Conservation (phyloP, 2,888 invertebrate genomes). For the Stenodera caucasica region DNA sequence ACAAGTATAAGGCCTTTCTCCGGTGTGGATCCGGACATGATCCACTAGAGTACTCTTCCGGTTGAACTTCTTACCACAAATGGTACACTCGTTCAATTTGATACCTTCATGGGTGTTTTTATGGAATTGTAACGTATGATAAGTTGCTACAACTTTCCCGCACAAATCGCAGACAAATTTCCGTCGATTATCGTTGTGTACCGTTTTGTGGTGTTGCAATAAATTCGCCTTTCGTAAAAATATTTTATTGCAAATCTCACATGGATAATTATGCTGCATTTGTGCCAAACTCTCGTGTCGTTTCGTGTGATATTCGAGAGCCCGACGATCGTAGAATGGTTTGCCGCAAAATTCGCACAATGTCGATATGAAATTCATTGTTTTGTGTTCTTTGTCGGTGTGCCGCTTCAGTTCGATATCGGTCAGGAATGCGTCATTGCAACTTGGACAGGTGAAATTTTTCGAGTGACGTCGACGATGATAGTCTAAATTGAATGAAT, state of each 20-base stretch:
- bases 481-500: neutral
- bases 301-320: neutral
- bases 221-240: neutral
- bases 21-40: constrained; percentile 38
- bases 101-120: constrained; percentile 11
- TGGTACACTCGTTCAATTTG: constrained; percentile 8
- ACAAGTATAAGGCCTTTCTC: constrained; percentile 46
- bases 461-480: neutral
- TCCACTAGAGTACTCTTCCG: constrained; percentile 16
- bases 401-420: neutral
- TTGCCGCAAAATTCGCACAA: neutral
- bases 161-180: constrained; percentile 15
- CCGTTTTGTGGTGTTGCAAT: constrained; percentile 34
- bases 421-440: neutral
- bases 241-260: neutral
- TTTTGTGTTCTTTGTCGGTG: neutral
- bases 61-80: constrained; percentile 1
- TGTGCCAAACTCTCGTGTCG: neutral
- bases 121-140: constrained; percentile 13
- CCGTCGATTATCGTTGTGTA: constrained; percentile 28
- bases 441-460: neutral
- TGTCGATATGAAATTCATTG: neutral
- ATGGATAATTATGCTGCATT: neutral
- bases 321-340: neutral
- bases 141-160: constrained; percentile 13